These are phyloP conservation scores for Felis chaus DNA, from an alignment of 2,113 vertebrate genomes.

Conservation along the genomic window DNA sequence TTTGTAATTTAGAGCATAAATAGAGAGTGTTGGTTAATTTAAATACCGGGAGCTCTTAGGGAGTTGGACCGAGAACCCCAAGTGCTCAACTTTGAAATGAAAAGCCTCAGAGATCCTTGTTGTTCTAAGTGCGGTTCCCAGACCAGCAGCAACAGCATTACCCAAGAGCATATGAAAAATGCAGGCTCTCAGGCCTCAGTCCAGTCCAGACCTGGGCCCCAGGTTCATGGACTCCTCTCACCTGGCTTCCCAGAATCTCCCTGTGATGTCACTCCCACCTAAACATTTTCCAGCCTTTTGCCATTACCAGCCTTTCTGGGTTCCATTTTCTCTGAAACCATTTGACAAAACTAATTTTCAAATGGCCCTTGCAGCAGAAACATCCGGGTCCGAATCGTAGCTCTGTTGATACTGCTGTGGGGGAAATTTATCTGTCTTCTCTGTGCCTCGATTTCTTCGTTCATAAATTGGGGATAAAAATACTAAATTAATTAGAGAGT, in stretches of 20 bases:
- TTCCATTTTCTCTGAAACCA: background rate
- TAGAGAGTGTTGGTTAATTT: constrained; percentile 37
- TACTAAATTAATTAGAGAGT: background rate
- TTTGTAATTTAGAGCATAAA: constrained; percentile 48
- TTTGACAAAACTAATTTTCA: background rate
- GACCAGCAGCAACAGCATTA: background rate
- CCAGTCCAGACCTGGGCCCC: background rate
- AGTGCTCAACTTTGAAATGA: background rate
- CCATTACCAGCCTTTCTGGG: background rate
- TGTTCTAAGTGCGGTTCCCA: background rate
- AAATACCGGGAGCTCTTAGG: constrained; percentile 27
- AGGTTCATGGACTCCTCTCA: background rate
- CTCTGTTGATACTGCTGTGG: background rate
- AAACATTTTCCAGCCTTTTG: background rate
- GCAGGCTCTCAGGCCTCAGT: background rate
- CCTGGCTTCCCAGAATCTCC: background rate
- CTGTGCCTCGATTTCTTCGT: background rate
- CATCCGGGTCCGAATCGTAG: background rate
- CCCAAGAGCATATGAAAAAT: background rate
- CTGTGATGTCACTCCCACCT: background rate
- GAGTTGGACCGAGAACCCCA: background rate
- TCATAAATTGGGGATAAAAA: background rate
- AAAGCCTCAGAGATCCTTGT: background rate
- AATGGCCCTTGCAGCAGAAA: background rate
- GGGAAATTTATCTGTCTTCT: background rate